Percentiles rank a stretch among this genome's conserved stretches.
These are phyloP conservation scores for Endotricha flammealis DNA, from an alignment of 2,888 invertebrate species.

Conservation along the genomic window DNA sequence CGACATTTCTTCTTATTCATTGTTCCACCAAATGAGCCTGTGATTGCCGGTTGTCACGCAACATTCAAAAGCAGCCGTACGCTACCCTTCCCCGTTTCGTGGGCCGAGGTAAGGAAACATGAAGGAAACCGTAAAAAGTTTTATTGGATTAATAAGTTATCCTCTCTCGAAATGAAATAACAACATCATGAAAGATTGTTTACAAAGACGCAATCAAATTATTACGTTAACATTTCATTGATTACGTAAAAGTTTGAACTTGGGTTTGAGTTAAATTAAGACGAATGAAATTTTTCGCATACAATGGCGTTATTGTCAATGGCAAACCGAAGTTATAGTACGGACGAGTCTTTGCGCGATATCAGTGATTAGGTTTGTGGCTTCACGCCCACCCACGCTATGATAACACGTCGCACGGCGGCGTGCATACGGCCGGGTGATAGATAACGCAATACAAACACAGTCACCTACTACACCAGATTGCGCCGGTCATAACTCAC, in stretches of 20 bases:
- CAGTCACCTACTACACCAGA: constrained; percentile 5
- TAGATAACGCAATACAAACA: constrained; percentile 15
- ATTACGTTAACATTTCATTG: not conserved
- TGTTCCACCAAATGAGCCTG: constrained; percentile 31
- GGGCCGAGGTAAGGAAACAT: no score
- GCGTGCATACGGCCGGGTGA: constrained; percentile 10
- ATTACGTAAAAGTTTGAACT: not conserved
- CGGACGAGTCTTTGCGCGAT: constrained; percentile 1
- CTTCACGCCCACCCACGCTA: constrained; percentile 29
- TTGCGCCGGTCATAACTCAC: not conserved
- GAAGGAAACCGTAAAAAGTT: constrained; percentile 1
- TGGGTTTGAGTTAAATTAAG: not conserved
- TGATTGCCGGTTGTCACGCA: constrained; percentile 47
- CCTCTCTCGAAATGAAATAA: not conserved
- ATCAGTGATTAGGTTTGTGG: constrained; percentile 8
- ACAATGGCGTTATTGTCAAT: constrained; percentile 1
- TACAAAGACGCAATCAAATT: not conserved
- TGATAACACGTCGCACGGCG: constrained; percentile 26
- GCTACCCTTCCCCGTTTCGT: constrained; percentile 13
- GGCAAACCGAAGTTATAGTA: constrained; percentile 1
- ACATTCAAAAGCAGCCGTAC: constrained; percentile 35
- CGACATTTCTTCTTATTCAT: constrained; percentile 29
- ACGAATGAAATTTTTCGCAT: not conserved
- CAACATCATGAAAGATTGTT: not conserved
- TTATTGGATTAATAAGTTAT: not conserved